Percentiles rank a stretch among this genome's conserved stretches.
Conservation (phyloP, 2,113 vertebrate genomes). For the Sula dactylatra region DNA sequence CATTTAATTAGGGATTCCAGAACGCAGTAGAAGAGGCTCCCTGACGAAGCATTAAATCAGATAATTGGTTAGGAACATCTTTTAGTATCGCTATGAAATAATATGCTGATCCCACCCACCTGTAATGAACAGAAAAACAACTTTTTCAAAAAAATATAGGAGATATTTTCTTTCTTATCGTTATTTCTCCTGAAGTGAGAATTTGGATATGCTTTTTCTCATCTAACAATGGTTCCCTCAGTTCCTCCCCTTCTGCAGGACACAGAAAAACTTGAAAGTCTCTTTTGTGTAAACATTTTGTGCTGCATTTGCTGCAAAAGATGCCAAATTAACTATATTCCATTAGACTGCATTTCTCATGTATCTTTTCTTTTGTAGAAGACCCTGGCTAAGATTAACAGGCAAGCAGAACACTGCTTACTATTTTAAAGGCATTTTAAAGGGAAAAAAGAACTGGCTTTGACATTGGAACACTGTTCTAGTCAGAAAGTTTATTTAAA, state of each 20-base stretch:
- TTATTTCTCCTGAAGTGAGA: background rate
- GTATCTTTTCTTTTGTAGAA: background rate
- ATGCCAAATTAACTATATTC: background rate
- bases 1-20: background rate
- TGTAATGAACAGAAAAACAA: background rate
- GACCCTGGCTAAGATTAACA: background rate
- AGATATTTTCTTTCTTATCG: background rate
- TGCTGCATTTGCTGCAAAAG: background rate
- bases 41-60: background rate
- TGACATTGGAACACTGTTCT: background rate
- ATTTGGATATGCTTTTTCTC: background rate
- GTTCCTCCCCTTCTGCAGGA: background rate
- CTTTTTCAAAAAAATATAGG: background rate
- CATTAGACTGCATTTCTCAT: background rate
- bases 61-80: background rate
- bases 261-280: background rate
- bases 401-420: background rate
- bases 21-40: background rate
- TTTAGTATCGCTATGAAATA: background rate
- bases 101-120: background rate
- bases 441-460: background rate
- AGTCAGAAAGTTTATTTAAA: conserved; percentile 3
- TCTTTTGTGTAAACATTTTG: background rate
- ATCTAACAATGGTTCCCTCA: background rate
- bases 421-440: background rate